These are phyloP conservation scores for Leptopilina drosophilae DNA, from an alignment of 2,888 invertebrate genomes.

Conservation along the genomic window DNA sequence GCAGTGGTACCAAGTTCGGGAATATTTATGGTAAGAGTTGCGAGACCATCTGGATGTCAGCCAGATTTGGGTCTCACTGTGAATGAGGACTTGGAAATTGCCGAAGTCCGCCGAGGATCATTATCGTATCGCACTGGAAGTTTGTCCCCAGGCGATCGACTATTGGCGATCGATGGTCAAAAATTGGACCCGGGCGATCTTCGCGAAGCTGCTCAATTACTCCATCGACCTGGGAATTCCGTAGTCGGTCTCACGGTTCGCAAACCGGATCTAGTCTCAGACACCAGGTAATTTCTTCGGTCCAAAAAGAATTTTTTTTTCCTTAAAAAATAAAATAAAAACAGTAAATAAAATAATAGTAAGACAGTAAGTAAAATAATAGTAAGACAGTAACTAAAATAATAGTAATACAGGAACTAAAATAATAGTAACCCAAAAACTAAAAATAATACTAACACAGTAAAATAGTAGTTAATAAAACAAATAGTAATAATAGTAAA, in stretches of 20 bases:
- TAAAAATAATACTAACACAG: too few relatives aligned
- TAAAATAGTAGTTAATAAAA: too few relatives aligned
- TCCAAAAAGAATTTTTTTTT: background rate
- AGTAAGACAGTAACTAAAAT: too few relatives aligned
- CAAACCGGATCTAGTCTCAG: constrained; percentile 69
- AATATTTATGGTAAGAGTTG: constrained; percentile 92
- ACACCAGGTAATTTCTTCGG: constrained; percentile 63
- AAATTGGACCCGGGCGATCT: constrained; percentile 77
- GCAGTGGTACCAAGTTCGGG: constrained; percentile 94
- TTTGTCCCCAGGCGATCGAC: constrained; percentile 89
- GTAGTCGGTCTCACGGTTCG: constrained; percentile 73
- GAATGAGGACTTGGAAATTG: constrained; percentile 90
- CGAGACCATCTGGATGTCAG: constrained; percentile 82
- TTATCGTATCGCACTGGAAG: constrained; percentile 94
- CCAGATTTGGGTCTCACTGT: constrained; percentile 94
- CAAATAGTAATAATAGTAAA: too few relatives aligned
- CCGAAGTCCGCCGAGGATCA: constrained; percentile 93
- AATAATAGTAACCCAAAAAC: too few relatives aligned
- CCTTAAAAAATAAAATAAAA: background rate
- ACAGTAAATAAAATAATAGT: too few relatives aligned
- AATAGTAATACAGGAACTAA: too few relatives aligned
- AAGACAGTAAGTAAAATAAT: too few relatives aligned
- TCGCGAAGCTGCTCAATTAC: constrained; percentile 74
- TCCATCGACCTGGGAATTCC: constrained; percentile 74
- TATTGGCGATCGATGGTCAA: constrained; percentile 92